phyloP scores from a whole-genome alignment of 2,113 vertebrate genomes.

The Caretta caretta region DNA sequence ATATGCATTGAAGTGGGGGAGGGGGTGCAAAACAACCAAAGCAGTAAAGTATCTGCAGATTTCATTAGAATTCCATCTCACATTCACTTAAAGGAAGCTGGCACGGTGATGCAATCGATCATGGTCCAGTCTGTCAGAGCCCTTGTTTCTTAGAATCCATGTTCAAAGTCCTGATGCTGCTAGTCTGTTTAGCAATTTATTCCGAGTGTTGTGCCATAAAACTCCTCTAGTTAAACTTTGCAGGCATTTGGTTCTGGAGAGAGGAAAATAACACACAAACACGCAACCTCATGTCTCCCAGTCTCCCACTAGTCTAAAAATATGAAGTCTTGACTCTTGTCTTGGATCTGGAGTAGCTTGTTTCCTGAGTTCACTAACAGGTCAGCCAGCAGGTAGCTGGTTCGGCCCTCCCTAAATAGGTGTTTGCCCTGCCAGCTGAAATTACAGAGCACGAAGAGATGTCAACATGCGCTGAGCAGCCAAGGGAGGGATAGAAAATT shows the following conservation, averaged over 20 bases:
- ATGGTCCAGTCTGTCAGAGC: background rate
- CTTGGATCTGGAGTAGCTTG: fast-evolving
- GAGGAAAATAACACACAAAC: background rate
- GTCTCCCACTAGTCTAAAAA: fast-evolving
- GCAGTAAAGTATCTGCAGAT: background rate
- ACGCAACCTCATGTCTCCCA: fast-evolving
- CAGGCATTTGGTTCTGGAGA: background rate
- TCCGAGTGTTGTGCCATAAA: background rate
- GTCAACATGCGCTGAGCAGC: background rate
- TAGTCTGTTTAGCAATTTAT: background rate
- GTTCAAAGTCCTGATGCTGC: background rate
- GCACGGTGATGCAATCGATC: fast-evolving
- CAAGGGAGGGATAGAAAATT: background rate
- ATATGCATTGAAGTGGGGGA: background rate
- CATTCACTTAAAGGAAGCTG: fast-evolving
- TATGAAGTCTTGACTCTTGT: fast-evolving
- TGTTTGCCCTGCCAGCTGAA: background rate
- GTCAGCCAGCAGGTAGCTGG: background rate
- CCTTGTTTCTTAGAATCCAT: background rate
- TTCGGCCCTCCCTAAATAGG: background rate
- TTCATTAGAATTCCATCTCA: background rate
- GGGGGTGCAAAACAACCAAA: background rate
- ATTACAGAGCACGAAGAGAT: fast-evolving
- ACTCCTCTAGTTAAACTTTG: background rate
- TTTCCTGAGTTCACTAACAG: background rate